Percentiles rank a stretch among this genome's conserved stretches.
phyloP scores from a whole-genome alignment of 1,140 invertebrate genomes.

The Macrostomum lignano region DNA sequence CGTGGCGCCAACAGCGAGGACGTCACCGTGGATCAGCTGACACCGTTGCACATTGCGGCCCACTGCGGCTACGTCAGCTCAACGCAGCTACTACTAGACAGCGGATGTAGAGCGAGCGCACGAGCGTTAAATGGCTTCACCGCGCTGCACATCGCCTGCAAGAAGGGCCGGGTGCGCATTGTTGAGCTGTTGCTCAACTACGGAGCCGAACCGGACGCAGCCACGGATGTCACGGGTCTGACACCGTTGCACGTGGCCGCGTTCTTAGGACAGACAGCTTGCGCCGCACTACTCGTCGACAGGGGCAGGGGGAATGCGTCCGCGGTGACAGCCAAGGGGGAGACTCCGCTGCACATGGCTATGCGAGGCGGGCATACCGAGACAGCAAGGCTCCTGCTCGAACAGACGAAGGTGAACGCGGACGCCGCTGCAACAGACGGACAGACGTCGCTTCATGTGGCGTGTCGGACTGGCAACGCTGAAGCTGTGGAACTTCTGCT shows the following conservation, averaged over 20 bases:
- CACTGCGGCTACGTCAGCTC: conserved; percentile 71
- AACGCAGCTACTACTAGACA: conserved; percentile 59
- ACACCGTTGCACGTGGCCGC: conserved; percentile 63
- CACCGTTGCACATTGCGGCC: conserved; percentile 87
- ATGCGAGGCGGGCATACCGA: no score
- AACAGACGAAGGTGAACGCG: no score
- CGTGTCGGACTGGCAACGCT: conserved; percentile 79
- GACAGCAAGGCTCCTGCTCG: conserved; percentile 15
- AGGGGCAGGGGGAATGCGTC: conserved; percentile 66
- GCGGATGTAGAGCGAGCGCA: conserved; percentile 45
- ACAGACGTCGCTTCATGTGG: conserved; percentile 73
- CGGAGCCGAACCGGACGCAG: conserved; percentile 47
- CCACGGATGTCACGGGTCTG: conserved; percentile 71
- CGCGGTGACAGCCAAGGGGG: conserved; percentile 36
- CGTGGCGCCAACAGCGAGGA: conserved; percentile 65
- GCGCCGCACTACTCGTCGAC: conserved; percentile 49
- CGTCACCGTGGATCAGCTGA: conserved; percentile 68
- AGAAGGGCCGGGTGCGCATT: conserved; percentile 75
- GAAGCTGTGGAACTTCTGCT: conserved; percentile 65
- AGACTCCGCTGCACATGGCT: no score
- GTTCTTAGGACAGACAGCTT: conserved; percentile 84
- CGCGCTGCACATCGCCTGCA: conserved; percentile 74
- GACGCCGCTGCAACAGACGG: conserved; percentile 34
- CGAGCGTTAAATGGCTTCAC: conserved; percentile 82
- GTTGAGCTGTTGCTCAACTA: conserved; percentile 68